Evolutionary conservation across 2,797 vertebrate genomes (phyloP), one percentile per base, ranked within the genome.

Genomic region (Cyclura pinguis): DNA sequence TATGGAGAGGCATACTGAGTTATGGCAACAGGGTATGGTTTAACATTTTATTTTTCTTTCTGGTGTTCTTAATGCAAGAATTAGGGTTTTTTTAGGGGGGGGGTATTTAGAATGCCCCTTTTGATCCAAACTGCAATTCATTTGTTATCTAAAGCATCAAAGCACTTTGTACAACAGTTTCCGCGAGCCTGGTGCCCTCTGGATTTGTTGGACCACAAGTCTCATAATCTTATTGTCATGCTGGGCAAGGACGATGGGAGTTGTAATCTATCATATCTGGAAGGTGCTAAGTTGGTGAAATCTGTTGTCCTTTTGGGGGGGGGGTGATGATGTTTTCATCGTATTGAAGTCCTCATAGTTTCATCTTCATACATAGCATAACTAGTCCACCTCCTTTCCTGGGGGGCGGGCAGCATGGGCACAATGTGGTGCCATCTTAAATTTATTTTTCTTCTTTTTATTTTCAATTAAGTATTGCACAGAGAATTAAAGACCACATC

Each of bases 391-490:
- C 85, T 93, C 83, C 77, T 92, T 95, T 88, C 88, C 92, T 91
- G 74, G 22, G 74, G n/a, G 14, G 59, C 27, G 3, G 67, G n/a
- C 22, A n/a, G 42, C 83, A 69, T 69, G 67, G 67, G 29, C 67
- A 69, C 67, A 32, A 29, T 69, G 67, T 69, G 67, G 67, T 69
- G 88, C 91, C 88, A 90, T 72, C 76, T 93, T 94, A 92, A 77
- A 72, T 91, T 93, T 95, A 81, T 13, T 95, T 94, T 95, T 93
- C 95, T 90, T 95, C 92, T 89, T 93, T 93, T 90, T 86, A 91
- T 94, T 87, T 89, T 90, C 88, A 90, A 92, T 94, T 89, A 95
- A 93, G 81, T 86, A 64, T 89, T 92, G 84, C n/a, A 1, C 78
- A 88, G 93, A 94, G 89, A 89, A 89, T 93, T 94, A 94, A 94